These are phyloP conservation scores for Malurus melanocephalus DNA, from an alignment of 2,113 vertebrate genomes.

Conservation along the genomic window DNA sequence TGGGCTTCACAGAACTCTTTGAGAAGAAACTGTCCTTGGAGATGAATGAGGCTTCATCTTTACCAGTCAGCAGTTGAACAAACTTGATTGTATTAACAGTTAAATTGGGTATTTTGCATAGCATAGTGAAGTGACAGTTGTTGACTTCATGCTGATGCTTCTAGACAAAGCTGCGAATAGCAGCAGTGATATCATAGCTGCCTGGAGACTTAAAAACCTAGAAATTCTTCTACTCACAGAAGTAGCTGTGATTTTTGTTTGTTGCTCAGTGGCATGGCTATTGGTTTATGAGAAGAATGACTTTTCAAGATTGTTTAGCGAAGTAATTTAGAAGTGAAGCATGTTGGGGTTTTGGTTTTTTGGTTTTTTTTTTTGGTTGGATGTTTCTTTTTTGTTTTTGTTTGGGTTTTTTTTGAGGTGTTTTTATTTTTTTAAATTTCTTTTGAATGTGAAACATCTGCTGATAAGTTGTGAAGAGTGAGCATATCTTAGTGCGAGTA, in stretches of 20 bases:
- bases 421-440: background rate
- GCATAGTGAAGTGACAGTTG: background rate
- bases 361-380: fast-evolving
- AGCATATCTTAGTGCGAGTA: background rate
- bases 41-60: background rate
- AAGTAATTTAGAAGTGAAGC: background rate
- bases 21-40: background rate
- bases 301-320: background rate
- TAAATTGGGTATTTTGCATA: background rate
- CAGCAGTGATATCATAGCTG: background rate
- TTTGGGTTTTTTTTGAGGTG: background rate
- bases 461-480: background rate
- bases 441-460: background rate
- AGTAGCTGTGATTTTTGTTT: background rate
- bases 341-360: background rate
- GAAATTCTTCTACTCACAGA: background rate
- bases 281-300: background rate
- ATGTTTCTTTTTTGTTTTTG: background rate
- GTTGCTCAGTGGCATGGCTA: background rate
- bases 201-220: background rate
- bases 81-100: background rate
- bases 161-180: background rate
- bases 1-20: background rate
- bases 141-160: background rate
- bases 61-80: background rate